Evolutionary conservation across 2,888 invertebrate genomes (phyloP).

Genomic region (Harpalus rubripes): DNA sequence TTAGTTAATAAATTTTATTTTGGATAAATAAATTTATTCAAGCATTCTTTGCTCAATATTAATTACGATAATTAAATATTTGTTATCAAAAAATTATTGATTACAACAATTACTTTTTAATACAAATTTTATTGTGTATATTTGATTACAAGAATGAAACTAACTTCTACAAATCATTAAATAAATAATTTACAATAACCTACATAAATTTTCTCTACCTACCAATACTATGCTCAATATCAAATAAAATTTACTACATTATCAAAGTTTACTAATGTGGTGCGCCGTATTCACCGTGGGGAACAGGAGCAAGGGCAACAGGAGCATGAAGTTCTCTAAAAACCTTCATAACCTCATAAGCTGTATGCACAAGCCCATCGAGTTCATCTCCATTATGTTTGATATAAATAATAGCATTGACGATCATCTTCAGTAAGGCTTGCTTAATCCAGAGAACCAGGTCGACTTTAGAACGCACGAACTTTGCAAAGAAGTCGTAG

Average conservation of each 20-base stretch:
- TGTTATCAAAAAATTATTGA: too few species aligned
- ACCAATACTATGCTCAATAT: too few species aligned
- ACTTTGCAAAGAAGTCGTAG: conserved; percentile 28
- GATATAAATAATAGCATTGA: neutral
- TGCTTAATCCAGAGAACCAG: neutral
- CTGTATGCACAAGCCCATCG: neutral
- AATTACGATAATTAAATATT: too few species aligned
- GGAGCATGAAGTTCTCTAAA: neutral
- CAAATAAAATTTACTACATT: neutral
- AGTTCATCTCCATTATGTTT: neutral
- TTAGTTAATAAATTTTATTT: neutral
- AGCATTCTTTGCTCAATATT: too few species aligned
- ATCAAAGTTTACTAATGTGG: neutral
- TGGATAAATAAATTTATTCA: too few species aligned
- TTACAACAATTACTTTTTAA: too few species aligned
- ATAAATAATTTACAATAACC: too few species aligned
- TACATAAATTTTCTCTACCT: too few species aligned
- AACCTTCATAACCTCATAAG: conserved; percentile 1
- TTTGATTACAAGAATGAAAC: too few species aligned
- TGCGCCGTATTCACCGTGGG: neutral
- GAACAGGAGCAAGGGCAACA: neutral
- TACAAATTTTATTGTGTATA: too few species aligned
- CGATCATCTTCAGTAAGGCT: neutral
- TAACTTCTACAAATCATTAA: too few species aligned
- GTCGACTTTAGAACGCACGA: conserved; percentile 12